A percentile compares a stretch with the other conserved stretches of the same genome.
Conservation (phyloP, 2,888 invertebrate species). For the Galerucella nymphaeae region DNA sequence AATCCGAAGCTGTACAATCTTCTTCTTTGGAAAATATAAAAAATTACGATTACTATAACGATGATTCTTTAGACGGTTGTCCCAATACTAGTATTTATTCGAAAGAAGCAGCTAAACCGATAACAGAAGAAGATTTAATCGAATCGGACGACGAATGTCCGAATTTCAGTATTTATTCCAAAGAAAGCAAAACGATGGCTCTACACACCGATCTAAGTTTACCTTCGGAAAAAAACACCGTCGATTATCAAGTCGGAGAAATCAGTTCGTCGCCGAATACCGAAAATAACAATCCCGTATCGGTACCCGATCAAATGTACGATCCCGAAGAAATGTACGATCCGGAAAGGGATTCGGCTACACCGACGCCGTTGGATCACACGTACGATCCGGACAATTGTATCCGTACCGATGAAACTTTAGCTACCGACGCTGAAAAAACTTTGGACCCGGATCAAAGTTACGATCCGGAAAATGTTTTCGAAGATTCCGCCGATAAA, state of each 20-base stretch:
- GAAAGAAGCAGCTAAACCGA: conserved; percentile 70
- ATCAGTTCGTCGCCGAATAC: conserved; percentile 39
- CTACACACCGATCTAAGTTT: conserved; percentile 65
- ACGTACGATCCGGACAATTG: conserved; percentile 37
- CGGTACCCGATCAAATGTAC: conserved; percentile 25
- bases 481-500: conserved; percentile 25
- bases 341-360: conserved; percentile 28
- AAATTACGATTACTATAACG: conserved; percentile 40
- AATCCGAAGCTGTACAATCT: conserved; percentile 56
- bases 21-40: conserved; percentile 47
- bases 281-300: conserved; percentile 24
- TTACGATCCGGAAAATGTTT: conserved; percentile 37
- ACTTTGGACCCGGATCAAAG: conserved; percentile 29
- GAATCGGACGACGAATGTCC: conserved; percentile 79
- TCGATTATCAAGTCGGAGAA: conserved; percentile 46
- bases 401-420: conserved; percentile 21
- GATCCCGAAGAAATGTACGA: conserved; percentile 33
- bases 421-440: conserved; percentile 11
- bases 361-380: conserved; percentile 24
- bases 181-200: conserved; percentile 81
- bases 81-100: conserved; percentile 88
- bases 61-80: conserved; percentile 69
- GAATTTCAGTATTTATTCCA: conserved; percentile 87
- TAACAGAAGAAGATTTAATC: conserved; percentile 64
- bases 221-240: conserved; percentile 26